Evolutionary conservation across 2,113 vertebrate genomes (phyloP).

Genomic region (Grallaria varia): DNA sequence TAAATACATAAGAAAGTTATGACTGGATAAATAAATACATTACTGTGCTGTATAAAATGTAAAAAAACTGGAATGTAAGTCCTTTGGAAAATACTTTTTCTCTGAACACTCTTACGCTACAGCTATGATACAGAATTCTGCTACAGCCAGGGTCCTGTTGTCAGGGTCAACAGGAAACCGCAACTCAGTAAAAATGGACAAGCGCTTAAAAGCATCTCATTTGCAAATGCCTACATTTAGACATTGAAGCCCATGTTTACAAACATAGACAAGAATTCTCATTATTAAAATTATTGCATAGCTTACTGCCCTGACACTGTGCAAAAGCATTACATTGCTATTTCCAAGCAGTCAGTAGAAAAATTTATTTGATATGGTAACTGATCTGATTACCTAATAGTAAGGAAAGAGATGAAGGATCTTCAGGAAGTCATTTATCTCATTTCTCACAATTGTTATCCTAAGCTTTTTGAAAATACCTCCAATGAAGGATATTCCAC

Average conservation of each 20-base stretch:
- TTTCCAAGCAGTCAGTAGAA: not conserved
- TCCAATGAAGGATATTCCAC: not conserved
- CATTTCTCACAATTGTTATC: not conserved
- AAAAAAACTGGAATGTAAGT: not conserved
- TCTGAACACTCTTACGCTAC: not conserved
- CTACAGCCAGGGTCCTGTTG: not conserved
- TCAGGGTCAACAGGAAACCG: not conserved
- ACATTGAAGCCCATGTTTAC: not conserved
- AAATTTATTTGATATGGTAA: not conserved
- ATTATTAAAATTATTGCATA: not conserved
- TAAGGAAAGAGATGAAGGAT: not conserved
- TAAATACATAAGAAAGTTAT: not conserved
- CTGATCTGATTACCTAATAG: not conserved
- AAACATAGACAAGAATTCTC: not conserved
- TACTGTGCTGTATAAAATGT: not conserved
- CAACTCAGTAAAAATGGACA: not conserved
- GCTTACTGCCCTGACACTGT: rapidly evolving
- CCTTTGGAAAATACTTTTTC: not conserved
- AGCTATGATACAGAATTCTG: not conserved
- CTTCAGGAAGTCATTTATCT: not conserved
- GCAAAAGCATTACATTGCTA: not conserved
- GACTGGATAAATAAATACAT: not conserved
- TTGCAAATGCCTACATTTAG: not conserved
- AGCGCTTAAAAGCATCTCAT: not conserved
- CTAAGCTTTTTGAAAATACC: not conserved